phyloP scores from a whole-genome alignment of 2,888 invertebrate genomes.

The Xestia rhomboidea region DNA sequence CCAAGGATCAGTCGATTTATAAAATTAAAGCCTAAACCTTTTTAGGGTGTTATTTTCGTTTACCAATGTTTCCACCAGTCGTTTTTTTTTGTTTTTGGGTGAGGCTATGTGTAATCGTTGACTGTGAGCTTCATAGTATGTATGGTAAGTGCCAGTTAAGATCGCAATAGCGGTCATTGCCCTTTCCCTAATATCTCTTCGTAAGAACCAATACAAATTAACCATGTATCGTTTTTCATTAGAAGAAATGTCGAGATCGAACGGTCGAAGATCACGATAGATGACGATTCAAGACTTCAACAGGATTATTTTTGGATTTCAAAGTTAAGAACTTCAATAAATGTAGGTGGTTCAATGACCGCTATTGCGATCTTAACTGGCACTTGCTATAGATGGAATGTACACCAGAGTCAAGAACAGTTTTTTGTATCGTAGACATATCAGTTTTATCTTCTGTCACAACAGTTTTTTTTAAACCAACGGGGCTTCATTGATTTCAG shows the following conservation, averaged over 20 bases:
- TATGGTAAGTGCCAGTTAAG: too few species aligned
- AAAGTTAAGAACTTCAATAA: too few species aligned
- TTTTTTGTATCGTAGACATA: background rate
- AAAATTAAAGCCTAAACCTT: conserved; percentile 51
- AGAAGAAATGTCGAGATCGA: too few species aligned
- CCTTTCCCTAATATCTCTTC: too few species aligned
- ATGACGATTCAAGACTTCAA: too few species aligned
- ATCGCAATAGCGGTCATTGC: too few species aligned
- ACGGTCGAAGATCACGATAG: too few species aligned
- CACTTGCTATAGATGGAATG: background rate
- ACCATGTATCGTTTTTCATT: too few species aligned
- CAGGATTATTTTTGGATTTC: too few species aligned
- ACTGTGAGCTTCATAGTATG: background rate
- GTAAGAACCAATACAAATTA: too few species aligned
- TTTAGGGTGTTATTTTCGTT: conserved; percentile 12
- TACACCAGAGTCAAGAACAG: background rate
- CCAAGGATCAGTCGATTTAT: conserved; percentile 71
- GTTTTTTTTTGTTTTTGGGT: conserved; percentile 1
- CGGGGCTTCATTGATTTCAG: background rate
- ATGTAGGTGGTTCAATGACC: too few species aligned
- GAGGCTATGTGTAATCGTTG: background rate
- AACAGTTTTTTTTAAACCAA: background rate
- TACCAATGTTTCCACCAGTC: background rate
- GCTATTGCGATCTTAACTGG: too few species aligned
- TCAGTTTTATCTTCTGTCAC: background rate